A percentile compares a stretch with the other conserved stretches of the same genome.
Evolutionary conservation across 2,797 vertebrate genomes (phyloP).

Genomic region (Petrocephalus sullivani): DNA sequence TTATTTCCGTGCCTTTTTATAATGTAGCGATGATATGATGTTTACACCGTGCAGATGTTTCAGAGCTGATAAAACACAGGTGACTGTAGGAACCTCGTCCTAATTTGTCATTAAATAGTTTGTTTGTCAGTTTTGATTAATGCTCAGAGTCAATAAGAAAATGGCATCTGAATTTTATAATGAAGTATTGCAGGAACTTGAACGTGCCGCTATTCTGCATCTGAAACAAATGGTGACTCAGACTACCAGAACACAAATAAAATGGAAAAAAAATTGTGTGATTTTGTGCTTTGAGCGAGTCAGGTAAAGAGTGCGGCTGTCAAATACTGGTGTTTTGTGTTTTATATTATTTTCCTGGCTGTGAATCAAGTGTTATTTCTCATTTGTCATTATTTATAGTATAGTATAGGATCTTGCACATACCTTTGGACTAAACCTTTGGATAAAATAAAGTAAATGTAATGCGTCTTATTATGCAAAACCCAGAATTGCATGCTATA

Average conservation of each 20-base stretch:
- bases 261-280: neutral
- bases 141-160: neutral
- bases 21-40: neutral
- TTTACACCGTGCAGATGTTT: neutral
- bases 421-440: neutral
- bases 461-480: neutral
- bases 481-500: neutral
- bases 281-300: neutral
- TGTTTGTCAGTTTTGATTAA: neutral
- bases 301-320: neutral
- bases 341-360: neutral
- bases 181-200: neutral
- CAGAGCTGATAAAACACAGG: neutral
- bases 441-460: neutral
- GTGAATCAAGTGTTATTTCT: neutral
- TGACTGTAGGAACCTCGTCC: neutral
- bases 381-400: neutral
- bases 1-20: neutral
- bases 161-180: neutral
- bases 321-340: neutral
- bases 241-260: neutral
- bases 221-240: neutral
- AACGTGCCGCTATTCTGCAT: neutral
- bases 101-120: neutral
- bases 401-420: neutral